A percentile compares a stretch with the other conserved stretches of the same genome.
These are phyloP conservation scores for Mycogona germanica DNA, from an alignment of 2,888 invertebrate genomes.

Conservation along the genomic window DNA sequence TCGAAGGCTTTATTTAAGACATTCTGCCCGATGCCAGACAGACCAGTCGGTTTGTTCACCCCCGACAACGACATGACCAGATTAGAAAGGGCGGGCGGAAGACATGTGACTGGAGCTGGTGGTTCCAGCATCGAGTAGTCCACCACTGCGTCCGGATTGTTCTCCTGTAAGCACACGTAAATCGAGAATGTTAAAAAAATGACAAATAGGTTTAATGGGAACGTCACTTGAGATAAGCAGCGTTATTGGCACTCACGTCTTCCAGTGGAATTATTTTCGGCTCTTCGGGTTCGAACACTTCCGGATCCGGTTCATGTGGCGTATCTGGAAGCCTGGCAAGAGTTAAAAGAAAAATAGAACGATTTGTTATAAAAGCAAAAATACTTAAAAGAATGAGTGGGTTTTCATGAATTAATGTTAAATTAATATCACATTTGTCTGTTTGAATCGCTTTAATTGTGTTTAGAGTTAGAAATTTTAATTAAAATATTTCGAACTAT, in stretches of 20 bases:
- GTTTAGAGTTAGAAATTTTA: conserved; percentile 4
- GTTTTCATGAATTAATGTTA: too few species aligned
- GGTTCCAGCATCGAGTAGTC: conserved; percentile 23
- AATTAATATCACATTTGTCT: too few species aligned
- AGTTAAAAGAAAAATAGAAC: conserved; percentile 3
- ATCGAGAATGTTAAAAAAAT: conserved; percentile 17
- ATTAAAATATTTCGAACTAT: neutral
- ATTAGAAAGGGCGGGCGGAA: conserved; percentile 23
- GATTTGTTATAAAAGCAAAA: too few species aligned
- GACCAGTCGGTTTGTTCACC: neutral
- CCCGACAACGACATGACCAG: conserved; percentile 20
- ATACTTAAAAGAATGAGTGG: too few species aligned
- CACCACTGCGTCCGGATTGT: conserved; percentile 22
- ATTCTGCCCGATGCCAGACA: too few species aligned
- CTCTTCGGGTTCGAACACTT: conserved; percentile 60
- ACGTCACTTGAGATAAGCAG: neutral
- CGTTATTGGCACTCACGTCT: conserved; percentile 47
- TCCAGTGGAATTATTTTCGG: conserved; percentile 76
- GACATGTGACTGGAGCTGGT: conserved; percentile 17
- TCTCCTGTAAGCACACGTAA: too few species aligned
- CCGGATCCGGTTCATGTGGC: conserved; percentile 72
- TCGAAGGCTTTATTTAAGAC: too few species aligned
- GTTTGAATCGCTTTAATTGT: too few species aligned
- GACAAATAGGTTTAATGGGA: conserved; percentile 1
- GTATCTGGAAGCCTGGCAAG: conserved; percentile 60